Base-by-base conservation (phyloP, 1,140 invertebrate species). In the Drosophila melanica region DNA sequence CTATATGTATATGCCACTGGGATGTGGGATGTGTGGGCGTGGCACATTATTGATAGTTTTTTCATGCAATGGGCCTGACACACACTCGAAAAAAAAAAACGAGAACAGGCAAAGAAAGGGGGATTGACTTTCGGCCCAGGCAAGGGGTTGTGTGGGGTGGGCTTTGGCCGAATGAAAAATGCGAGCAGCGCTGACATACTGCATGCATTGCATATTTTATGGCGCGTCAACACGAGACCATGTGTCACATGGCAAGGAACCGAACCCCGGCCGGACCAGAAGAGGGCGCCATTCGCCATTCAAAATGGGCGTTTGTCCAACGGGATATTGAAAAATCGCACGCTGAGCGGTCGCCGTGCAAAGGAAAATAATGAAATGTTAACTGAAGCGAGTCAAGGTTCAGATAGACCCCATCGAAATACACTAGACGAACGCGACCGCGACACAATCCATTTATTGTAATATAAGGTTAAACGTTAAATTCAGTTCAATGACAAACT, bases 181-280 rank as follows among this genome's bases (percentile, higher is more conserved):
- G 65, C 63, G 62, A 69, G 42, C 39, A 53, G 70, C 58, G 53
- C 77, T 87, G 79, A 89, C 82, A 79, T 86, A 87, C 82, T 87
- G 82, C 82, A 82, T 89, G 82, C 82, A 82, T 79, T 87, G 82
- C 82, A 87, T 87, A 87, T 87, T 89, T 87, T 87, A 87, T 87
- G 76, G 72, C 84, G 79, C 82, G 79, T 87, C 82, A 87, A 87
- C 84, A 87, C 84, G 82, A 89, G 79, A 89, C 84, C 82, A 87
- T 87, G 82, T 87, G 84, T 89, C 82, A 82, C 76, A 72, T 73
- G 66, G 78, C 75, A 72, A 53, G 41, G 62, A 27, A 48, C 45
- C 62, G 51, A 18, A 55, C 54, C 63, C 33, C 47, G n/a, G n/a
- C 8, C 7, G 35, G 35, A 41, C n/a, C 2, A 23, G 14, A 16